Evolutionary conservation across 2,888 invertebrate genomes (phyloP).

Genomic region (Pseudococcus viburni): DNA sequence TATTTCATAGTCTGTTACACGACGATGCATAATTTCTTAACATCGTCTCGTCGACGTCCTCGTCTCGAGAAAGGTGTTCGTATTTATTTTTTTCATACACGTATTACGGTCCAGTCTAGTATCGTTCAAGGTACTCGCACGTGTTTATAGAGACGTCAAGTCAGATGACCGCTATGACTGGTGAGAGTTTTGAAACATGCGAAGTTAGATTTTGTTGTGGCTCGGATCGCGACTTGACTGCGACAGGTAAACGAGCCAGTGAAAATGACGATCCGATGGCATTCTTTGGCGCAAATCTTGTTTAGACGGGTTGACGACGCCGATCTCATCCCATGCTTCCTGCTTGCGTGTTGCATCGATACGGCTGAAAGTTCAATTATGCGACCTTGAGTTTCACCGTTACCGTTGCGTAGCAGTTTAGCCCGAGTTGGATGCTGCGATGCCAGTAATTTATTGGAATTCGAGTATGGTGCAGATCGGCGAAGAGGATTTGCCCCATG

Average conservation of each 20-base stretch:
- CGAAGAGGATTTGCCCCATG: too few species aligned
- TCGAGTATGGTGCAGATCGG: too few species aligned
- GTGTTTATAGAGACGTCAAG: neutral
- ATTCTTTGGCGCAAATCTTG: slow-evolving; percentile 5
- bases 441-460: too few species aligned
- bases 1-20: too few species aligned
- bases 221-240: neutral
- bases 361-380: neutral
- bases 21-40: too few species aligned
- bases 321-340: neutral
- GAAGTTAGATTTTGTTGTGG: too few species aligned
- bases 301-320: neutral
- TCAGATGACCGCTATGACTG: neutral
- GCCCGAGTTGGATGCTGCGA: too few species aligned
- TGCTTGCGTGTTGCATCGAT: neutral
- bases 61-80: too few species aligned
- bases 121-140: neutral
- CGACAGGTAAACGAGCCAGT: neutral
- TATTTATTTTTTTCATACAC: too few species aligned
- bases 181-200: neutral
- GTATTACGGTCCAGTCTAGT: too few species aligned
- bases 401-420: neutral
- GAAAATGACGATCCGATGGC: neutral
- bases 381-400: neutral
- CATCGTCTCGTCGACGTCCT: too few species aligned